Base-by-base conservation (phyloP, 2,888 invertebrate species). In the Caenorhabditis wallacei region DNA sequence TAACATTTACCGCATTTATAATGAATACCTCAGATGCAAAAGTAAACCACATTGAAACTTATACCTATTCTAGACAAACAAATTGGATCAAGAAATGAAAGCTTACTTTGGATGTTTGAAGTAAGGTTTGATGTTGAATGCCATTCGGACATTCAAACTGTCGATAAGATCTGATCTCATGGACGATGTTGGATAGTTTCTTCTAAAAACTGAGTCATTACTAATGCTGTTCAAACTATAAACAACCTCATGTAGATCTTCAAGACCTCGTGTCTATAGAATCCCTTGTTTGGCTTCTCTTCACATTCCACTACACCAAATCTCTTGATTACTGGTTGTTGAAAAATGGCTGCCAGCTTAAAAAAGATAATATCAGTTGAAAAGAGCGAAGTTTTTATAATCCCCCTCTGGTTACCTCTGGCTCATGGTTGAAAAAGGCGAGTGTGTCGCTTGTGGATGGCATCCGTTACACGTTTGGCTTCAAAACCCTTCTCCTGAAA, bases 211-310 rank as follows among this genome's bases (percentile, higher is more conserved):
- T n/a, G n/a, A n/a, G n/a, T n/a, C n/a, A n/a, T n/a, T n/a, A n/a
- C n/a, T n/a, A n/a, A n/a, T n/a, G n/a, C n/a, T n/a, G n/a, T n/a
- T n/a, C n/a, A n/a, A n/a, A n/a, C n/a, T n/a, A n/a, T n/a, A n/a
- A n/a, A n/a, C n/a, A n/a, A 78, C 78, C 61, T 78, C 78, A 78
- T 78, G n/a, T 63, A 24, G 22, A 70, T 78, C 35, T 78, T 78
- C 7, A 78, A 30, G 8, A 78, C 51, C n/a, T 78, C 78, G 10
- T 61, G 69, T 46, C 78, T 24, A 35, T 35, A 26, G n/a, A 35
- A 54, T 18, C 46, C 22, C 37, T 63, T 78, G 11, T 13, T 11
- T 0, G 54, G 53, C 48, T 78, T 78, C 16, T 70, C 78, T 18
- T 63, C 54, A 20, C 24, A 69, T 35, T 61, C 51, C 46, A 78